Evolutionary conservation across 2,888 invertebrate species (phyloP).

Genomic region (Polia nebulosa): DNA sequence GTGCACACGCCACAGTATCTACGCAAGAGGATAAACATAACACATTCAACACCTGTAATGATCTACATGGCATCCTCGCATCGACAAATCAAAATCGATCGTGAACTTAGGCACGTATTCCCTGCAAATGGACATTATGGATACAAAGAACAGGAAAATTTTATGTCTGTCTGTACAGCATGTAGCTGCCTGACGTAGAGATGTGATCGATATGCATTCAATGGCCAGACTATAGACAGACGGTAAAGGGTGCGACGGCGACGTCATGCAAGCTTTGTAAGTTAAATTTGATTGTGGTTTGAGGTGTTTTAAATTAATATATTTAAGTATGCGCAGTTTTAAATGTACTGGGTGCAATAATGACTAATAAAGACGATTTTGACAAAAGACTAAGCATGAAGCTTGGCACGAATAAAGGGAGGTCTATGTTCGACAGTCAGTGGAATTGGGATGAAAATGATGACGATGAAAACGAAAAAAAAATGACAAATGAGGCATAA

Average conservation of each 20-base stretch:
- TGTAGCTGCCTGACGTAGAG: conserved; percentile 74
- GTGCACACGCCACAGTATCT: conserved; percentile 42
- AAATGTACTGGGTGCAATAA: too few species aligned
- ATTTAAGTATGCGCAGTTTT: too few species aligned
- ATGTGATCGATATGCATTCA: conserved; percentile 73
- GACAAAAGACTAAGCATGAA: too few species aligned
- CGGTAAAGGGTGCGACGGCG: conserved; percentile 58
- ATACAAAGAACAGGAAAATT: conserved; percentile 86
- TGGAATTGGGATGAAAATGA: too few species aligned
- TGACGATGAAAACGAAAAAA: too few species aligned
- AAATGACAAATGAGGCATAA: too few species aligned
- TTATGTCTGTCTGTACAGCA: conserved; percentile 64
- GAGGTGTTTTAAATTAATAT: background rate
- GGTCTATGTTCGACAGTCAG: too few species aligned
- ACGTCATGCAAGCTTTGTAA: conserved; percentile 51
- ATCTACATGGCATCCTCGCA: conserved; percentile 76
- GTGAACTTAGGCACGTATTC: conserved; percentile 79
- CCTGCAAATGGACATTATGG: conserved; percentile 73
- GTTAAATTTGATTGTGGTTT: conserved; percentile 27
- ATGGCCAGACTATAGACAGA: conserved; percentile 68
- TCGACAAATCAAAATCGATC: conserved; percentile 80
- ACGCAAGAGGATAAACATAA: conserved; percentile 75
- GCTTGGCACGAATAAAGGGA: too few species aligned
- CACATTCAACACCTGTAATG: conserved; percentile 75
- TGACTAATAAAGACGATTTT: too few species aligned